These are phyloP conservation scores for Embiotoca jacksoni DNA, from an alignment of 2,113 vertebrate species.

Conservation along the genomic window DNA sequence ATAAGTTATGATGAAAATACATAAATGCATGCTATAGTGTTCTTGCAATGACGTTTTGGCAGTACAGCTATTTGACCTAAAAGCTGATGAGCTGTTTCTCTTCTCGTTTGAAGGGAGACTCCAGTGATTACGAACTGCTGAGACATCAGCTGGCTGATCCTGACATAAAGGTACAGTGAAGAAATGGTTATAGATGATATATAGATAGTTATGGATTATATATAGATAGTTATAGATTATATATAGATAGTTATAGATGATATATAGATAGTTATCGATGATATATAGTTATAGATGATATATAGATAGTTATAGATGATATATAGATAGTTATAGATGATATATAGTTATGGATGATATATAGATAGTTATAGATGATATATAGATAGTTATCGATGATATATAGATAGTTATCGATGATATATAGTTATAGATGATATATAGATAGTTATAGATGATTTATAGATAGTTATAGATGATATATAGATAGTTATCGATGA, in stretches of 20 bases:
- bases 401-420: not conserved
- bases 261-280: not conserved
- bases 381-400: no score
- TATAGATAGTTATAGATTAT: no score
- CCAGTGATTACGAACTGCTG: conserved; percentile 90
- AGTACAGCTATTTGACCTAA: accelerated
- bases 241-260: not conserved
- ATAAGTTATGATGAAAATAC: no score
- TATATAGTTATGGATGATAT: not conserved
- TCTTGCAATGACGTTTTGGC: no score
- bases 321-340: no score
- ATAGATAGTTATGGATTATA: not conserved
- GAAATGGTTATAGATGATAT: not conserved
- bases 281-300: not conserved
- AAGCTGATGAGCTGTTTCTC: not conserved
- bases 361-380: not conserved
- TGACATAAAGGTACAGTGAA: conserved; percentile 91
- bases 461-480: no score
- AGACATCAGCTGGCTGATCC: conserved; percentile 94
- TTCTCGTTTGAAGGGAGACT: conserved; percentile 86
- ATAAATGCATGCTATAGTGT: no score
- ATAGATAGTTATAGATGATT: no score
- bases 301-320: not conserved
- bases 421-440: no score
- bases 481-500: no score